These are phyloP conservation scores for Macrobrachium nipponense DNA, from an alignment of 1,140 invertebrate species.

Conservation along the genomic window DNA sequence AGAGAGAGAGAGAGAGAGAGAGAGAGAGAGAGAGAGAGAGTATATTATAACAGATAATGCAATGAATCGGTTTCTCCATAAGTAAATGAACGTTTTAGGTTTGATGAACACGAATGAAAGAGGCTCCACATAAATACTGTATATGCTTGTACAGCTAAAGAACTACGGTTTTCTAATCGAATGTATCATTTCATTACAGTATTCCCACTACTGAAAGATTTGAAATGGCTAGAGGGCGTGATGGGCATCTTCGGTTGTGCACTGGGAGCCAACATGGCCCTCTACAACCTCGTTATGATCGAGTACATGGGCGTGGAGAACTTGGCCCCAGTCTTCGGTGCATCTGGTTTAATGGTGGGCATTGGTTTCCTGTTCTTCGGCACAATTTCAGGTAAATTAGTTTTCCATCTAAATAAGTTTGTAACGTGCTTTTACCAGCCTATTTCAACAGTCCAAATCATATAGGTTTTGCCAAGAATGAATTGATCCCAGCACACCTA, in stretches of 20 bases:
- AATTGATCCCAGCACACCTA: background rate
- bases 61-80: too few relatives aligned
- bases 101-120: background rate
- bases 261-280: conserved; percentile 30
- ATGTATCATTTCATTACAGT: background rate
- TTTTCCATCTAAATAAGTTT: background rate
- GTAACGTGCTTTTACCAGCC: background rate
- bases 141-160: background rate
- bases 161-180: background rate
- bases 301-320: conserved; percentile 33
- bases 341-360: conserved; percentile 7
- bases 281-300: conserved; percentile 41
- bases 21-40: background rate
- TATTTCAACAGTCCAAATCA: background rate
- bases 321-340: conserved; percentile 23
- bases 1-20: background rate
- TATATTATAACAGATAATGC: background rate
- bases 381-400: conserved; percentile 22
- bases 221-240: background rate
- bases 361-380: conserved; percentile 28
- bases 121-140: background rate
- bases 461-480: background rate
- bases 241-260: conserved; percentile 32
- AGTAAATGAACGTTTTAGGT: too few relatives aligned
- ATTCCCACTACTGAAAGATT: conserved; percentile 24